A percentile compares a stretch with the other conserved stretches of the same genome.
Conservation (phyloP, 2,888 invertebrate species). For the Platycnemis pennipes region DNA sequence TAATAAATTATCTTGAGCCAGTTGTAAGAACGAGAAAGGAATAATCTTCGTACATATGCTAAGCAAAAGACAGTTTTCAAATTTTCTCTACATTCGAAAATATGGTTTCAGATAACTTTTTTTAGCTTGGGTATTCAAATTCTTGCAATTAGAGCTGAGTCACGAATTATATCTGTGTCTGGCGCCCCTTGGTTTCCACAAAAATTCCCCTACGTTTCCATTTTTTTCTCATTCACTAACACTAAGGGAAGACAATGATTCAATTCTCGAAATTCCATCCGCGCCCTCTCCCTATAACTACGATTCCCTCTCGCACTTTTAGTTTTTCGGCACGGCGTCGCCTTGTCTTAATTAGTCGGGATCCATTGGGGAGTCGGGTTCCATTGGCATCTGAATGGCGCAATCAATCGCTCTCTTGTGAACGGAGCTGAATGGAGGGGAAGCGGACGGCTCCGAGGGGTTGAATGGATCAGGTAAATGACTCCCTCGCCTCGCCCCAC, state of each 20-base stretch:
- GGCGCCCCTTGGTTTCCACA: not conserved
- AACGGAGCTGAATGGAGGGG: conserved; percentile 6
- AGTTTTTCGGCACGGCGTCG: not conserved
- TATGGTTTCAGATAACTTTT: too few species aligned
- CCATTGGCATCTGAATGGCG: conserved; percentile 20
- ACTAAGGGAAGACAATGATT: not conserved
- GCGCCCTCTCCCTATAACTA: not conserved
- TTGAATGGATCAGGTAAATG: conserved; percentile 35
- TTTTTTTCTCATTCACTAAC: not conserved
- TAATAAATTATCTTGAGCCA: too few species aligned
- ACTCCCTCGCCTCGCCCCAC: not conserved
- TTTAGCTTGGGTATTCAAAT: too few species aligned
- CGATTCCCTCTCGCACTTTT: not conserved
- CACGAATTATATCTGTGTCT: not conserved
- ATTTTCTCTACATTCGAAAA: too few species aligned
- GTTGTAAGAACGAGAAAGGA: too few species aligned
- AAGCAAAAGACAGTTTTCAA: too few species aligned
- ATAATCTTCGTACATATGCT: too few species aligned
- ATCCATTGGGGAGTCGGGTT: not conserved
- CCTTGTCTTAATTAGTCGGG: conserved; percentile 24
- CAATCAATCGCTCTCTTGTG: conserved; percentile 21
- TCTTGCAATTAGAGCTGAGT: too few species aligned
- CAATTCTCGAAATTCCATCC: too few species aligned
- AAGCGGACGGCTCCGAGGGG: not conserved
- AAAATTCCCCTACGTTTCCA: not conserved